Evolutionary conservation across 2,888 invertebrate species (phyloP), one percentile per base, ranked within the genome.

Genomic region (Ichneumon xanthorius): DNA sequence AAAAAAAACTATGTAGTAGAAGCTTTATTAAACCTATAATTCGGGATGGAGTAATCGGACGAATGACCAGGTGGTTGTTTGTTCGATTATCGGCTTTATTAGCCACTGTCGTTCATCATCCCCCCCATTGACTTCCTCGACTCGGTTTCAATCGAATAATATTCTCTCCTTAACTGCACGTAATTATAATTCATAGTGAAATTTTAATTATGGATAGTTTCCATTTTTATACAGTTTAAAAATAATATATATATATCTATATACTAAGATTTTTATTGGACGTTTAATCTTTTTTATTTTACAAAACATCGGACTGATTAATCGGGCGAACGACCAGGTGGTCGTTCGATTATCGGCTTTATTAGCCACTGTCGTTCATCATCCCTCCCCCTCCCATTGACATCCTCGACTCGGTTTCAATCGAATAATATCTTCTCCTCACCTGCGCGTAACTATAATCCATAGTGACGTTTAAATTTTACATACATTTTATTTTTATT

Each of bases 31-130:
- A 22, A 22, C 22, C 22, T 0, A 22, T 22, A 22, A 22, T 22
- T 22, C 22, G 22, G 22, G 22, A 22, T 1, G 22, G 22, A 22
- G 22, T 30, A 30, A 30, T 30, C 30, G 30, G 48, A 33, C 33
- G 33, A 33, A 33, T 6, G 33, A 33, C 33, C 33, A 33, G 33
- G 33, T 33, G 63, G 63, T 48, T 40, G 22, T 40, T 40, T 11
- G 40, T 40, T 30, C 67, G 67, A 40, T 40, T 37, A 67, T 50
- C 63, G 50, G 63, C 63, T 75, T 63, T 33, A 63, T n/a, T 63
- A 33, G 7, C 14, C 63, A 63, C 61, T 45, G 40, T 75, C 75
- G 63, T 40, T 72, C 58, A 40, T 40, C 73, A 61, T n/a, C 11
- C 48, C 50, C 14, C 48, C 73, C 30, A 48, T 16, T 33, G 19